Evolutionary conservation across 2,113 vertebrate species (phyloP).

Genomic region (Speoplatyrhinus poulsoni): DNA sequence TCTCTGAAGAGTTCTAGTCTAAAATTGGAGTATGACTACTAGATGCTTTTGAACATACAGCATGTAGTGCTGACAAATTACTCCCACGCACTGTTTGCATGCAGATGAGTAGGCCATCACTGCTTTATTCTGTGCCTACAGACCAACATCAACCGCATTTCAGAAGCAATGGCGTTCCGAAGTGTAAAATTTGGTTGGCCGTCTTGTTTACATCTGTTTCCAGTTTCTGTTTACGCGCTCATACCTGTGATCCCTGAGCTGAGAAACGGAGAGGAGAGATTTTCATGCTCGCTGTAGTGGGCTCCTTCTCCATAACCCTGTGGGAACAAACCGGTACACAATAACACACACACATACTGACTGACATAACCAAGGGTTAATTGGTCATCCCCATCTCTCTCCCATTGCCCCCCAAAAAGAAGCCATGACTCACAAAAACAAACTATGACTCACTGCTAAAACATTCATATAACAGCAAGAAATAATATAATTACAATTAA

Average conservation of each 20-base stretch:
- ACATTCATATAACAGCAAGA: too few relatives aligned
- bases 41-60: too few relatives aligned
- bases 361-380: constrained; percentile 18
- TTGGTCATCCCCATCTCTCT: constrained; percentile 22
- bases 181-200: background rate
- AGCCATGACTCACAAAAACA: constrained; percentile 26
- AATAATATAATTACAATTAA: too few relatives aligned
- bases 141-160: background rate
- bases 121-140: background rate
- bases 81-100: too few relatives aligned
- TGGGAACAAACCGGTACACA: constrained; percentile 13
- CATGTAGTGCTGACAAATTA: too few relatives aligned
- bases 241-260: constrained; percentile 89
- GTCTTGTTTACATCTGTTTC: too few relatives aligned
- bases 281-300: constrained; percentile 87
- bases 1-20: background rate
- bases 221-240: constrained; percentile 25
- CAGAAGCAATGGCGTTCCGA: background rate
- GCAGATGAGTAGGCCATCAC: too few relatives aligned
- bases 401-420: constrained; percentile 7
- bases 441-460: too few relatives aligned
- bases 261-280: constrained; percentile 89
- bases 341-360: background rate
- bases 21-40: too few relatives aligned
- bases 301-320: constrained; percentile 87